Conservation (phyloP, 2,888 invertebrate genomes). For the Eudasyphora cyanicolor region DNA sequence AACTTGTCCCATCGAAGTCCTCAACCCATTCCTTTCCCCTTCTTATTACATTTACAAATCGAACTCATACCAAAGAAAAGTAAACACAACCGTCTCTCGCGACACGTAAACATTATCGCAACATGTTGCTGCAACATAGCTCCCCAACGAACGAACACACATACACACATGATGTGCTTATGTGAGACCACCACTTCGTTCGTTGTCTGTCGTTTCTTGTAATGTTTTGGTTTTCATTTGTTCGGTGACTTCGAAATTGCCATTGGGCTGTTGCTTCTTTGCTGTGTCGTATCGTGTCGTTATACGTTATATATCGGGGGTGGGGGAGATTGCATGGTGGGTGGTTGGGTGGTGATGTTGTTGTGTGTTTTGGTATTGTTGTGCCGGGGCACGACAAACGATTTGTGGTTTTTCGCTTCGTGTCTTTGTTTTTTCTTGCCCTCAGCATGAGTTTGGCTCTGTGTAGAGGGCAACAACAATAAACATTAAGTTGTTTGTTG, state of each 20-base stretch:
- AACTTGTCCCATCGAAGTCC: slow-evolving; percentile 25
- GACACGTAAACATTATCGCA: not conserved
- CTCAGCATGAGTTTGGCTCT: slow-evolving; percentile 8
- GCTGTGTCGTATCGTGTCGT: too few relatives aligned
- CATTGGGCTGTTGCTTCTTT: slow-evolving; percentile 45
- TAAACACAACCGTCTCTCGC: slow-evolving; percentile 28
- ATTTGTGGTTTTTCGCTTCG: slow-evolving; percentile 71
- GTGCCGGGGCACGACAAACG: slow-evolving; percentile 67
- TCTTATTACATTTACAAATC: slow-evolving; percentile 1
- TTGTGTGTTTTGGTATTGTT: slow-evolving; percentile 28
- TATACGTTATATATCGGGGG: too few relatives aligned
- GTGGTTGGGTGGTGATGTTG: slow-evolving; percentile 42
- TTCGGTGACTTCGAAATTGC: slow-evolving; percentile 48
- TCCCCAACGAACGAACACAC: not conserved
- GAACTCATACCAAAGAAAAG: not conserved
- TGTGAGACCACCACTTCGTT: too few relatives aligned
- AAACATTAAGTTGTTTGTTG: not conserved
- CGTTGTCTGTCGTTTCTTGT: slow-evolving; percentile 16
- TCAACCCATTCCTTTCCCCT: not conserved
- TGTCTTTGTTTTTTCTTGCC: slow-evolving; percentile 32
- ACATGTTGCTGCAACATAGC: slow-evolving; percentile 52
- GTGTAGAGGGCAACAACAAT: not conserved
- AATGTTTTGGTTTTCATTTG: slow-evolving; percentile 15
- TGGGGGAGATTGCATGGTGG: not conserved
- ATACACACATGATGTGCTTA: not conserved